These are phyloP conservation scores for Ormyrus pomaceus DNA, from an alignment of 2,888 invertebrate genomes.

Conservation along the genomic window DNA sequence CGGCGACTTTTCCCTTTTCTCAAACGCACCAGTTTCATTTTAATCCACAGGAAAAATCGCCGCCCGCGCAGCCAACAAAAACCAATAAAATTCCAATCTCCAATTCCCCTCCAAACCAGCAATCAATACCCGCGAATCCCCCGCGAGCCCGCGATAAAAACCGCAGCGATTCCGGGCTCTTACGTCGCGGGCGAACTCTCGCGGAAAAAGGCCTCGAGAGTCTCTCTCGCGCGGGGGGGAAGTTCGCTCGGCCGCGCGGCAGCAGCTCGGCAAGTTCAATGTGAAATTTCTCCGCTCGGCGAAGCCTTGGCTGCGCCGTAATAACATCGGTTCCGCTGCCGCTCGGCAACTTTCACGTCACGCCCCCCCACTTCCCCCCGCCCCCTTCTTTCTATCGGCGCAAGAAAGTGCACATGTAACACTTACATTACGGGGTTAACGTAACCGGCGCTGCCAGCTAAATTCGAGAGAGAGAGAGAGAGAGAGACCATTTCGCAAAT, in stretches of 20 bases:
- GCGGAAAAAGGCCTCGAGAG: no score
- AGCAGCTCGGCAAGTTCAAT: conserved; percentile 50
- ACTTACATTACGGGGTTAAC: conserved; percentile 68
- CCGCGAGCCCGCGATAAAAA: no score
- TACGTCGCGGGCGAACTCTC: no score
- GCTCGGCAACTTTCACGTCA: conserved; percentile 52
- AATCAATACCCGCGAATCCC: no score
- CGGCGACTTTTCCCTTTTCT: no score
- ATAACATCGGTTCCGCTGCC: conserved; percentile 33
- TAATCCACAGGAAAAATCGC: no score
- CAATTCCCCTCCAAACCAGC: no score
- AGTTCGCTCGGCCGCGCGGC: background rate
- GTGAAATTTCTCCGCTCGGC: conserved; percentile 51
- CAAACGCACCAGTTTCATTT: no score
- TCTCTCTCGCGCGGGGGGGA: background rate
- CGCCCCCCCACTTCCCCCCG: background rate
- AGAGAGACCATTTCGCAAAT: conserved; percentile 35
- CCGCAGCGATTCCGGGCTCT: no score
- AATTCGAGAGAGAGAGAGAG: conserved; percentile 28
- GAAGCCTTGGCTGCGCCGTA: background rate
- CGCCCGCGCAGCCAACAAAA: no score
- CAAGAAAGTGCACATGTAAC: conserved; percentile 74
- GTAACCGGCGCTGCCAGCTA: conserved; percentile 59
- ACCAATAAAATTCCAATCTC: no score
- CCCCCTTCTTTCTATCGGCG: conserved; percentile 9